Conservation (phyloP, 2,113 vertebrate genomes). For the Perca schrenkii region DNA sequence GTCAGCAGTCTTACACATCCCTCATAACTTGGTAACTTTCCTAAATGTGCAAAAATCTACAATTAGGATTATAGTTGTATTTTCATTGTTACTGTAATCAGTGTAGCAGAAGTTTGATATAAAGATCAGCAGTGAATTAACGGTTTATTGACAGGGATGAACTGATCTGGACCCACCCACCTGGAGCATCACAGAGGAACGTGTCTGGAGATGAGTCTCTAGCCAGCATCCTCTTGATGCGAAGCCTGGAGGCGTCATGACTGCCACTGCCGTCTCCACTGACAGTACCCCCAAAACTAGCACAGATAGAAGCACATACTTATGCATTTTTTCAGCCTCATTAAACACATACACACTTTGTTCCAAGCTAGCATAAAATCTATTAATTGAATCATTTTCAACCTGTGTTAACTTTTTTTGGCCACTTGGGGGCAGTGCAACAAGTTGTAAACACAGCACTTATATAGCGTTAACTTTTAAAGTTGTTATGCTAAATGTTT, state of each 20-base stretch:
- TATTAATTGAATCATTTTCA: neutral
- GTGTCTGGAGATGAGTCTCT: constrained; percentile 85
- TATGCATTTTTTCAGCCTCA: neutral
- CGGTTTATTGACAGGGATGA: neutral
- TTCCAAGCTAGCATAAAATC: neutral
- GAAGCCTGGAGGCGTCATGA: constrained; percentile 58
- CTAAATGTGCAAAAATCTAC: neutral
- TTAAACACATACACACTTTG: neutral
- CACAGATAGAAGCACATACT: neutral
- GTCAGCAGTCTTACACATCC: neutral
- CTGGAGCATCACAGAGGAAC: constrained; percentile 94
- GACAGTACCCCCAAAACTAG: constrained; percentile 41
- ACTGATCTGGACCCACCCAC: constrained; percentile 63
- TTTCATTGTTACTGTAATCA: neutral
- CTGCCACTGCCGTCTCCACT: constrained; percentile 54
- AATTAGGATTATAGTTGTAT: neutral
- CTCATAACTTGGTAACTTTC: neutral
- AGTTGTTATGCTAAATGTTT: neutral
- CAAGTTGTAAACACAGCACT: neutral
- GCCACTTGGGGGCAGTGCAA: neutral
- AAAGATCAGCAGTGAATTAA: neutral
- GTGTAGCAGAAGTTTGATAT: neutral
- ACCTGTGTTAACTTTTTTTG: neutral
- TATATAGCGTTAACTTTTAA: neutral
- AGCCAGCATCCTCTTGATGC: constrained; percentile 90